Base-by-base conservation (phyloP, 2,797 vertebrate species). In the Etheostoma perlongum region DNA sequence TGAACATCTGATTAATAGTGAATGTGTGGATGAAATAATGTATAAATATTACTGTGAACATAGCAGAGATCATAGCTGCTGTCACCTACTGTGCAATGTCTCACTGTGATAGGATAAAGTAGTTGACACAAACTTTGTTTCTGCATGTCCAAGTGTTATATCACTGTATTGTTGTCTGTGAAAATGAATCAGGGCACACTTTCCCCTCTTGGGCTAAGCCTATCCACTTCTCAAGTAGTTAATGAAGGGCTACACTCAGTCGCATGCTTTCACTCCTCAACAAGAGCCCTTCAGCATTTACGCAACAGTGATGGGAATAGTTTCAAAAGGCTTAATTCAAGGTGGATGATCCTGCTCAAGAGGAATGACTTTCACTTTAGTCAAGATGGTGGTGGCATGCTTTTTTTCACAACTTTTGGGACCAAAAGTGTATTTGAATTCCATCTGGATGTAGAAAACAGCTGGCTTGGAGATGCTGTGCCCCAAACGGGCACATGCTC, bases 241-340 rank as follows among this genome's bases (percentile, higher is more conserved):
- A 64, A 83, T 74, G 51, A 61, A 60, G 59, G 42, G 16, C 57
- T 9, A 8, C 44, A 58, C 54, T 76, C 59, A 8, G 52, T 44
- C 13, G 27, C 21, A 49, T 49, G 23, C 36, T 19, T 46, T 49
- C 46, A 23, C 18, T 62, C 52, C 25, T 70, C 59, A 55, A 21
- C 23, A 19, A 85, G 59, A 54, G 78, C 53, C 53, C 72, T 76
- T 67, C 54, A 71, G 68, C 30, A 18, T 76, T 60, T 64, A 55
- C 18, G 9, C 18, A 49, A 53, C 47, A 44, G 71, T 60, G 18
- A 57, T 67, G 71, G 63, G 36, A 84, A 65, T 64, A 49, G 51
- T 70, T 72, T 71, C 69, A 23, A 81, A 77, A 57, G 51, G 30
- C 40, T 78, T 71, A 53, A 69, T 79, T 75, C 55, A 68, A 83